These are phyloP conservation scores for Dolichomitus sp. DNA, from an alignment of 2,888 invertebrate genomes.

Conservation along the genomic window DNA sequence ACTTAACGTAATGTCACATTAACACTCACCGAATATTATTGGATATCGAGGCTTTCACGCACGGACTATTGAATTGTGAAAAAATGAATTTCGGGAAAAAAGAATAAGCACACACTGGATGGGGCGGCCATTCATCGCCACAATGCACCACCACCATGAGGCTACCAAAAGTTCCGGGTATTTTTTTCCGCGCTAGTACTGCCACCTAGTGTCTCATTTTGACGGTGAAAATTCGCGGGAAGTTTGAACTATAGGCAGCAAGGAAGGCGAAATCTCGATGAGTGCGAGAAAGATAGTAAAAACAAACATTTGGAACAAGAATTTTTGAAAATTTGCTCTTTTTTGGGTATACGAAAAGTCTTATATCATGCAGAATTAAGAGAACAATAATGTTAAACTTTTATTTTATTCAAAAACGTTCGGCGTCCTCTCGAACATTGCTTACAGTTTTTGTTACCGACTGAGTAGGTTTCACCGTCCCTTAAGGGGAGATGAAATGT, in stretches of 20 bases:
- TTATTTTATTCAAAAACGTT: too few relatives aligned
- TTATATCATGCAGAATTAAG: too few relatives aligned
- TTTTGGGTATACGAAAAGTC: too few relatives aligned
- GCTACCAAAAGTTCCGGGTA: background rate
- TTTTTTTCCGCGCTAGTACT: conserved; percentile 6
- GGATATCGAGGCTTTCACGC: conserved; percentile 72
- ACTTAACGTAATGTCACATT: conserved; percentile 1
- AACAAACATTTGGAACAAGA: too few relatives aligned
- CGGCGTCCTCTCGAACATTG: too few relatives aligned
- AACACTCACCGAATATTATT: conserved; percentile 78
- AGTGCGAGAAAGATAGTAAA: too few relatives aligned
- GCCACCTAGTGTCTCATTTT: background rate
- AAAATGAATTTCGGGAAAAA: conserved; percentile 82
- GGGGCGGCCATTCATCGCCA: conserved; percentile 80
- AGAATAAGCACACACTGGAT: conserved; percentile 81
- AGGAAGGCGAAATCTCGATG: too few relatives aligned
- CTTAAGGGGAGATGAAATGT: too few relatives aligned
- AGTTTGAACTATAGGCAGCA: background rate
- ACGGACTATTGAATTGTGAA: conserved; percentile 76
- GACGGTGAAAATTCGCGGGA: background rate
- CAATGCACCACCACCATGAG: conserved; percentile 69
- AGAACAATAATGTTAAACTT: too few relatives aligned
- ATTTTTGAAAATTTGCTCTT: too few relatives aligned
- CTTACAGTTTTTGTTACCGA: too few relatives aligned
- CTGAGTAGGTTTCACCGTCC: too few relatives aligned